These are phyloP conservation scores for Engystomops pustulosus DNA, from an alignment of 2,113 vertebrate species.

Conservation along the genomic window DNA sequence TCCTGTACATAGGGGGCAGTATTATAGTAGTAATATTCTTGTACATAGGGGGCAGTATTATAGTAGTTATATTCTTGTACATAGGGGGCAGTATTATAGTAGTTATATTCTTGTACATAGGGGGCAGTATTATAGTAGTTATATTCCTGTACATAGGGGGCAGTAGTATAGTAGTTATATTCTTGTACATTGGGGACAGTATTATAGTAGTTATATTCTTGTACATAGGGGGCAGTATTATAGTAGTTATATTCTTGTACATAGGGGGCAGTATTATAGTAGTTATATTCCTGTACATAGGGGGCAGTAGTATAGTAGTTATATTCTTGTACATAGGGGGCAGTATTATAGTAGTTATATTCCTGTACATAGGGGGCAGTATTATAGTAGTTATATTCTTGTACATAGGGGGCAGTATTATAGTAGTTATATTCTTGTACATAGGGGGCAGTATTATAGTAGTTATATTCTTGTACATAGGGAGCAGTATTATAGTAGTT, in stretches of 20 bases:
- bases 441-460: conserved; percentile 15
- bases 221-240: conserved; percentile 12
- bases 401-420: background rate
- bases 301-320: conserved; percentile 12
- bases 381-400: background rate
- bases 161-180: conserved; percentile 12
- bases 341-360: background rate
- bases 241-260: conserved; percentile 10
- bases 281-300: conserved; percentile 1
- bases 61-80: background rate
- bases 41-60: background rate
- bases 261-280: conserved; percentile 10
- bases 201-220: conserved; percentile 1
- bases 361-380: conserved; percentile 4
- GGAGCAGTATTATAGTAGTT: conserved; percentile 9
- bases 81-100: conserved; percentile 9
- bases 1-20: background rate
- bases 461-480: conserved; percentile 8
- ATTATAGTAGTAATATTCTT: conserved; percentile 15
- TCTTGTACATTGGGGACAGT: background rate
- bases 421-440: background rate
- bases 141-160: background rate
- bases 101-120: conserved; percentile 16
- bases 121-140: conserved; percentile 11
- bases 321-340: background rate